A percentile compares a stretch with the other conserved stretches of the same genome.
Conservation (phyloP, 2,113 vertebrate genomes). For the Laticauda laticaudata region DNA sequence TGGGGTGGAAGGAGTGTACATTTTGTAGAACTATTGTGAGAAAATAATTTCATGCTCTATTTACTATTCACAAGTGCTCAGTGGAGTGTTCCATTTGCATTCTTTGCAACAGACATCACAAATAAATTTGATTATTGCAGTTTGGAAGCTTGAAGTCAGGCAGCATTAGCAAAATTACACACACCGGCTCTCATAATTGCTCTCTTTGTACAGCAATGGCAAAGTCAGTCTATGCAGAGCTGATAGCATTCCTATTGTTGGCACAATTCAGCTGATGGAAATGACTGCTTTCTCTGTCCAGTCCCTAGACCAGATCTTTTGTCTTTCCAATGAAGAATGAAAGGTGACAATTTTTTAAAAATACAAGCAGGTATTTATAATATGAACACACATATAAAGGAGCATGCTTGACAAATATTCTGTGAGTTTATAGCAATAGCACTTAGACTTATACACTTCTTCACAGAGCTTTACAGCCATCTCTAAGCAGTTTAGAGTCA, state of each 20-base stretch:
- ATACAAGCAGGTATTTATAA: not conserved
- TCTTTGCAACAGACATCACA: conserved; percentile 1
- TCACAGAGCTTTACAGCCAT: too few relatives aligned
- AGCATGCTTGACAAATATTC: not conserved
- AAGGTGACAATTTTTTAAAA: not conserved
- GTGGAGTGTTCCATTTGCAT: conserved; percentile 16
- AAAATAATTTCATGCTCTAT: conserved; percentile 25
- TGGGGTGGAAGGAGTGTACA: not conserved
- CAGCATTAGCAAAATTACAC: conserved; percentile 3
- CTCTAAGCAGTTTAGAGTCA: too few relatives aligned
- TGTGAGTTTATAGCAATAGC: not conserved
- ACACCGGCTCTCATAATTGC: conserved; percentile 5
- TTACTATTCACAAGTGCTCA: conserved; percentile 12
- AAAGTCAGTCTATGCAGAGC: not conserved
- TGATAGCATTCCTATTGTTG: not conserved
- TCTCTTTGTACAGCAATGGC: conserved; percentile 8
- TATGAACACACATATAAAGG: not conserved
- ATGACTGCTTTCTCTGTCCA: not conserved
- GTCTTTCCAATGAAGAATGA: not conserved
- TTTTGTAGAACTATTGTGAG: conserved; percentile 5
- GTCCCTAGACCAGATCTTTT: not conserved
- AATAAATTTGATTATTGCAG: conserved; percentile 28
- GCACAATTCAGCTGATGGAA: not conserved
- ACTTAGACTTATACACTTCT: too few relatives aligned
- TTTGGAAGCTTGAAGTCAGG: conserved; percentile 7